Base-by-base conservation (phyloP, 2,888 invertebrate genomes). In the Ganaspis brasiliensis region DNA sequence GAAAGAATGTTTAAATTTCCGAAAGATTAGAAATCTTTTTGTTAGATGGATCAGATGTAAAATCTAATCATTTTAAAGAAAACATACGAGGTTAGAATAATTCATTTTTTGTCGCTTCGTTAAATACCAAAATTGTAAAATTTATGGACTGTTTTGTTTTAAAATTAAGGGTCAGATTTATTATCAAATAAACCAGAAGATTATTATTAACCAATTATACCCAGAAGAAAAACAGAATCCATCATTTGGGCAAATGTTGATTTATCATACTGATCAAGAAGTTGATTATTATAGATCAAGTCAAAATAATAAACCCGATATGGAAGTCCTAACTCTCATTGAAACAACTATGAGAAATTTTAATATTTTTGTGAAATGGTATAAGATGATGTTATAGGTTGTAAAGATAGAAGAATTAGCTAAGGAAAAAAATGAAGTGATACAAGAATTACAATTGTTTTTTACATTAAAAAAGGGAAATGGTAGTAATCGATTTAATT, bases 301-400 rank as follows among this genome's bases (percentile, higher is more conserved):
- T n/a, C n/a, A n/a, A n/a, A n/a, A n/a, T n/a, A n/a, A n/a, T n/a
- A n/a, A n/a, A 61, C 57, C 70, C 75, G 31, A 80, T 83, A 52
- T 72, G 82, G 6, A 16, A 76, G 5, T 45, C 70, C n/a, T n/a
- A n/a, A n/a, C n/a, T n/a, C n/a, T n/a, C n/a, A n/a, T n/a, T n/a
- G n/a, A n/a, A n/a, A n/a, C n/a, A n/a, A n/a, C n/a, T n/a, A n/a
- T n/a, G n/a, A n/a, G n/a, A n/a, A n/a, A n/a, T n/a, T n/a, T n/a
- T 24, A 80, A 83, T 35, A 16, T 77, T 19, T 82, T 79, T 37
- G 78, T 76, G 10, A 59, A 81, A 72, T 80, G 79, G 0, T 83
- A 79, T 59, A 56, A 74, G 74, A 81, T 83, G 79, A 82, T 82
- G 79, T 72, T 78, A 16, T 77, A 82, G 63, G 75, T 78, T 77